phyloP scores from a whole-genome alignment of 2,113 vertebrate genomes.

The cattle (Bos taurus) region DNA sequence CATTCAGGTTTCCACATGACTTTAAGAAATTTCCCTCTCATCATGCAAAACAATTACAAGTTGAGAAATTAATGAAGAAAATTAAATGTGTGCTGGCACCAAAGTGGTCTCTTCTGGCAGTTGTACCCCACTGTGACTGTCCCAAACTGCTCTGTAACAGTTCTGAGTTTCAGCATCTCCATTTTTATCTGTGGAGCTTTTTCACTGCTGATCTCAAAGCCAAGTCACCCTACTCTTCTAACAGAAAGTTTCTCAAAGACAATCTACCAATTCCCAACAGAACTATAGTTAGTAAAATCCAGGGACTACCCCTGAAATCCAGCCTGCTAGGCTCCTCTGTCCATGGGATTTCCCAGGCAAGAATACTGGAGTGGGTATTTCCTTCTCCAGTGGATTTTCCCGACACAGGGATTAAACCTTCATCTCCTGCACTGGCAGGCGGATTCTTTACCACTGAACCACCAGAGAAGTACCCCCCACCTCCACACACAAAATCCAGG shows the following conservation, averaged over 20 bases:
- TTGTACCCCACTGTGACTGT: neutral
- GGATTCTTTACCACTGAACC: neutral
- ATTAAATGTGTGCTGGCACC: neutral
- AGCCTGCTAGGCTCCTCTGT: neutral
- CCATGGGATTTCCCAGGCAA: neutral
- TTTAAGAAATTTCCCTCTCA: neutral
- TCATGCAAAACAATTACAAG: neutral
- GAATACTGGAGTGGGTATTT: neutral
- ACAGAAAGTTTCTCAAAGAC: neutral
- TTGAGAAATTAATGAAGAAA: neutral
- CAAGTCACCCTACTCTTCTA: neutral
- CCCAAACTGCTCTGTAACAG: neutral
- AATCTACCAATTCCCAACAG: neutral
- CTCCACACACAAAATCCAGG: neutral
- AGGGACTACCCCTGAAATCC: neutral
- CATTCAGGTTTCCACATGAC: constrained; percentile 17
- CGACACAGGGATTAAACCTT: neutral
- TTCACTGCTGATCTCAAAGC: neutral
- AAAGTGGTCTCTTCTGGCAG: neutral
- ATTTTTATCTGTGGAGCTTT: neutral
- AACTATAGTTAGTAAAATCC: neutral
- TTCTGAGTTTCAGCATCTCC: neutral
- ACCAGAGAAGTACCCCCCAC: neutral
- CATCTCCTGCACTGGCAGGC: neutral
- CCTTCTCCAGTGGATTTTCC: neutral